Base-by-base conservation (phyloP, 1,140 invertebrate species). In the Teleopsis dalmanni region DNA sequence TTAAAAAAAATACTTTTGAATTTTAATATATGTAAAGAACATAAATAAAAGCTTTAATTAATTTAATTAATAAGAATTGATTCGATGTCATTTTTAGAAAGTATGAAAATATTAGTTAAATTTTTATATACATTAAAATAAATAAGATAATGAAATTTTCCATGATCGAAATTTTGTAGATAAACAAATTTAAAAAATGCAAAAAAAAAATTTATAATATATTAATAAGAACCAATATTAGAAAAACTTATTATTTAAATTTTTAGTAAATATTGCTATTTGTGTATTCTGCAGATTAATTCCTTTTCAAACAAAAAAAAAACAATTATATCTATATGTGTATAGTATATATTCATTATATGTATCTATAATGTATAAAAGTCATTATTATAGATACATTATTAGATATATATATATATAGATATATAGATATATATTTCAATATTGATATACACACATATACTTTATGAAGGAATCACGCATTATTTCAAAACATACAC, bases 21-120 rank as follows among this genome's bases (percentile, higher is more conserved):
- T n/a, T n/a, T n/a, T n/a, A n/a, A n/a, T n/a, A n/a, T n/a, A n/a
- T 31, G 27, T 31, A 31, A 31, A 26, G 26, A 31, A 47, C 33
- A 35, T 21, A 22, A n/a, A 35, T 42, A 47, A 37, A 65, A 65
- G 62, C 62, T 65, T 65, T 65, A 65, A 65, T 59, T 65, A 65
- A 65, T 62, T 65, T 65, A 65, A 65, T 65, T 59, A 65, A 52
- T 51, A 31, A 31, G 9, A 27, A 11, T 44, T 44, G 29, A 40
- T 40, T 40, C 37, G 37, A 40, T 40, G 37, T 40, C 37, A 22
- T 40, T 40, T 21, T 40, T 23, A 13, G 37, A 23, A 40, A 23
- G 13, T 1, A 23, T 23, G 21, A 23, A n/a, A n/a, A n/a, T 13
- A 40, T 23, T 40, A 40, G 37, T 40, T 23, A 40, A 40, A n/a